Evolutionary conservation across 2,888 invertebrate species (phyloP).

Genomic region (Agrochola lota): DNA sequence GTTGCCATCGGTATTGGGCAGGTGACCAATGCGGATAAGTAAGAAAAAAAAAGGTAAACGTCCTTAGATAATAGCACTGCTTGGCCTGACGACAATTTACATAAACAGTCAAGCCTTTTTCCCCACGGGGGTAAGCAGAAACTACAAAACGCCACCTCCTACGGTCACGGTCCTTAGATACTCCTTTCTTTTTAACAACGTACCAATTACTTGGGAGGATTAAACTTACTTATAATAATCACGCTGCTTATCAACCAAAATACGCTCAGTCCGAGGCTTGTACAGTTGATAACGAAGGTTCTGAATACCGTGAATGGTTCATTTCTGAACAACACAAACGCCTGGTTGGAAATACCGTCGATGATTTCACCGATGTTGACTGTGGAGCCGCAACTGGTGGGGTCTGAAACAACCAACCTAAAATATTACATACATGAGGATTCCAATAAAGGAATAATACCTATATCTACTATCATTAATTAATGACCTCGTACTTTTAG

Average conservation of each 20-base stretch:
- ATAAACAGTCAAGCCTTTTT: neutral
- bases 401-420: constrained; percentile 75
- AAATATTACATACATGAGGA: constrained; percentile 44
- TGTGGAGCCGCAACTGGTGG: constrained; percentile 73
- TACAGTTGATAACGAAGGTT: constrained; percentile 79
- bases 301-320: constrained; percentile 78
- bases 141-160: no score
- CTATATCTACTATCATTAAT: neutral
- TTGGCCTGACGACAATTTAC: neutral
- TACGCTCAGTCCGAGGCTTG: constrained; percentile 73
- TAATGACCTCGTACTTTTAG: neutral
- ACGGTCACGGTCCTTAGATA: neutral
- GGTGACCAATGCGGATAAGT: no score
- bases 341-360: constrained; percentile 77
- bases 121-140: no score
- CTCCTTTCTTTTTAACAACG: neutral
- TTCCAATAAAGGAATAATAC: neutral
- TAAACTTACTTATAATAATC: constrained; percentile 79
- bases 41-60: no score
- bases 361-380: constrained; percentile 81
- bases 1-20: neutral
- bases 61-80: neutral
- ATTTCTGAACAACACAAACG: constrained; percentile 76
- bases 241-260: constrained; percentile 79
- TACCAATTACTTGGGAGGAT: neutral